phyloP scores from a whole-genome alignment of 2,113 vertebrate species.

The Donacobius atricapilla region DNA sequence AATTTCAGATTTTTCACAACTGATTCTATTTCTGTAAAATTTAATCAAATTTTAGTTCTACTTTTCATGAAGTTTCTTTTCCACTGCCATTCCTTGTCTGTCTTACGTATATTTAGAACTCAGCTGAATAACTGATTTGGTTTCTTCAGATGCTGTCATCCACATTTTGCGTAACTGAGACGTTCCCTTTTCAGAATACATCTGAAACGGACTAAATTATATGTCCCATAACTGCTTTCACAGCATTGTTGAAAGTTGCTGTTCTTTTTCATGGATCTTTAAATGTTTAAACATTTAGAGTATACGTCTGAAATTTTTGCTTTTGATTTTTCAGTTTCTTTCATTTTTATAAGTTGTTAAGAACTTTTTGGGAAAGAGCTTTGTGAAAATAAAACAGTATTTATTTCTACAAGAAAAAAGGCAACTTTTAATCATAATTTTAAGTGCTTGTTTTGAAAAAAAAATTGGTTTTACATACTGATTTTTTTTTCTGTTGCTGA shows the following conservation, averaged over 20 bases:
- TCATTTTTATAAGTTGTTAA: neutral
- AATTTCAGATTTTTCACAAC: neutral
- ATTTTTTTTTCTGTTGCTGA: neutral
- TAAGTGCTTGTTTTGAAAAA: neutral
- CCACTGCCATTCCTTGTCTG: neutral
- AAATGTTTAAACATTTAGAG: neutral
- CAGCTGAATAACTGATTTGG: neutral
- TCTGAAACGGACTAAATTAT: neutral
- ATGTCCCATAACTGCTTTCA: neutral
- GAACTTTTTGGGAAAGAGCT: neutral
- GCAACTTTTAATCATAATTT: neutral
- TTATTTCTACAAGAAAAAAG: neutral
- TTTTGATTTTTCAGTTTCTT: neutral
- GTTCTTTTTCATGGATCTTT: neutral
- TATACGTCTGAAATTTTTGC: neutral
- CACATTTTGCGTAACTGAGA: neutral
- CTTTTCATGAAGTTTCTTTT: neutral
- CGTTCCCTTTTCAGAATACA: neutral
- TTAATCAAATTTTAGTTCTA: neutral
- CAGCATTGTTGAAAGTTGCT: neutral
- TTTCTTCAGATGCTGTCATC: neutral
- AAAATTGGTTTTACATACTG: fast-evolving
- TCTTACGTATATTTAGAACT: neutral
- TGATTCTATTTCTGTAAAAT: neutral
- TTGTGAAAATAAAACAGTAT: neutral